Percentiles rank a stretch among this genome's conserved stretches.
These are phyloP conservation scores for Cecidostiba fungosa DNA, from an alignment of 2,888 invertebrate genomes.

Conservation along the genomic window DNA sequence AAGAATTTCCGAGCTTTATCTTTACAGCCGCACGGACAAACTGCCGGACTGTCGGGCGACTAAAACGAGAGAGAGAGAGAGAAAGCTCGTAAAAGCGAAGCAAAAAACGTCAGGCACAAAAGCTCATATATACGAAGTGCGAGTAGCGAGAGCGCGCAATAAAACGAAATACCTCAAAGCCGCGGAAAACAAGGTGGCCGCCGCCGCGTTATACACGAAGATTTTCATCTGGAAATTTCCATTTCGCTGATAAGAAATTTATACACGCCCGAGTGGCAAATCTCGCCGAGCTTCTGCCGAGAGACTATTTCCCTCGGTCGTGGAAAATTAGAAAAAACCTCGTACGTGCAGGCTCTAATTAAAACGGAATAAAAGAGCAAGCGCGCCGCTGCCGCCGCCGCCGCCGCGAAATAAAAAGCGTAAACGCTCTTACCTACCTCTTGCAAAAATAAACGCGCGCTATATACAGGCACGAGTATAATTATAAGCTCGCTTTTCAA, in stretches of 20 bases:
- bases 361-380: conserved; percentile 53
- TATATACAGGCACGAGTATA: not conserved
- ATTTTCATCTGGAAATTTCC: conserved; percentile 58
- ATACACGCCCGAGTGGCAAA: conserved; percentile 13
- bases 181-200: not conserved
- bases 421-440: conserved; percentile 9
- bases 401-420: conserved; percentile 35
- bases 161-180: conserved; percentile 48
- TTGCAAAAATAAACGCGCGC: conserved; percentile 27
- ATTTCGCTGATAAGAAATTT: conserved; percentile 57
- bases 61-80: not conserved
- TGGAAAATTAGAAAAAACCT: conserved; percentile 43
- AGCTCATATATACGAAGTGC: not conserved
- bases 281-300: not conserved
- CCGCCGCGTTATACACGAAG: not conserved
- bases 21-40: conserved; percentile 30
- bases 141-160: conserved; percentile 6
- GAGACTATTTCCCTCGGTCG: not conserved
- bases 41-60: conserved; percentile 28
- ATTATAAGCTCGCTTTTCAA: not conserved
- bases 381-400: not conserved
- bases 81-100: not conserved
- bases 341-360: conserved; percentile 46
- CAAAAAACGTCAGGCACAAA: not conserved
- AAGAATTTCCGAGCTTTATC: conserved; percentile 50